phyloP scores from a whole-genome alignment of 2,113 vertebrate genomes.

The Diglossa brunneiventris region DNA sequence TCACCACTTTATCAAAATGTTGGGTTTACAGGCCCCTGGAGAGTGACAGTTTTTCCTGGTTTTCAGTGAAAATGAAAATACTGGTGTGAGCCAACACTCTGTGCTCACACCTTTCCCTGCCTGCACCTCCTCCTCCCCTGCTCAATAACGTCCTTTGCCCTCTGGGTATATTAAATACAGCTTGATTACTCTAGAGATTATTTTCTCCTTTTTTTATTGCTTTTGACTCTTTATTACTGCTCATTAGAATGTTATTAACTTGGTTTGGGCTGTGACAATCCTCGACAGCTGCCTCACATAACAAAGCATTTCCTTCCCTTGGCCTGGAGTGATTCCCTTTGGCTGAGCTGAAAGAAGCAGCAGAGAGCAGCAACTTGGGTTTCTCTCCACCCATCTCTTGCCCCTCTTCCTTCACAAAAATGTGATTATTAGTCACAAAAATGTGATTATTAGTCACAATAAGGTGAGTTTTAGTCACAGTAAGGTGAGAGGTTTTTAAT shows the following conservation, averaged over 20 bases:
- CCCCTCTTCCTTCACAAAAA: too few species aligned
- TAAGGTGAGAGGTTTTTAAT: constrained; percentile 8
- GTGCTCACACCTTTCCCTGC: background rate
- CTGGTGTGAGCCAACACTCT: background rate
- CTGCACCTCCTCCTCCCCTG: background rate
- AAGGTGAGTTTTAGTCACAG: too few species aligned
- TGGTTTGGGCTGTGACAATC: background rate
- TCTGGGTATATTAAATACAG: background rate
- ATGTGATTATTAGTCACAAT: too few species aligned
- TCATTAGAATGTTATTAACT: constrained; percentile 40
- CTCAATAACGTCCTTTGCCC: background rate
- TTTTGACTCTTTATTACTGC: constrained; percentile 21
- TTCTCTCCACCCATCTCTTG: background rate
- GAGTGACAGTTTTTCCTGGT: background rate
- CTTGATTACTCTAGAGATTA: background rate
- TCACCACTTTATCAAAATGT: background rate
- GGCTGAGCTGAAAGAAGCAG: background rate
- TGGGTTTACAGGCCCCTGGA: background rate
- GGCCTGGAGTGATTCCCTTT: background rate
- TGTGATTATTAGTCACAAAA: too few species aligned
- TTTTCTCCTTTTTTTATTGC: constrained; percentile 22
- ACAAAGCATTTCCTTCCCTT: background rate
- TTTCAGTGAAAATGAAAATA: background rate
- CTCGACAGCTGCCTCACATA: background rate
- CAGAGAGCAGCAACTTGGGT: background rate